phyloP scores from a whole-genome alignment of 2,888 invertebrate genomes.

The Cecidostiba fungosa region DNA sequence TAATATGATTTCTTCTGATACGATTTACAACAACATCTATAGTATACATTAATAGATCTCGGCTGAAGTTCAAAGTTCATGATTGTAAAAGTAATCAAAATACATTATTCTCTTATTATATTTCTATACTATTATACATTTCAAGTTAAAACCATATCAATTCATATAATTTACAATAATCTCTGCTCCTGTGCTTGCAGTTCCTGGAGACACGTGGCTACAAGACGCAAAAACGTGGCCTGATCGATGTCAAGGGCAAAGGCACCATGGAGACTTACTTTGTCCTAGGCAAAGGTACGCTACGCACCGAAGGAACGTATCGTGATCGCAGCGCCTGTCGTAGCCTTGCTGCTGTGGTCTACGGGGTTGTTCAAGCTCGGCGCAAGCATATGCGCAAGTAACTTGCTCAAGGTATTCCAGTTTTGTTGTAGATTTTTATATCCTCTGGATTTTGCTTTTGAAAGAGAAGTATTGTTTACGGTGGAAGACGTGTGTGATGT shows the following conservation, averaged over 20 bases:
- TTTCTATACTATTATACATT: not conserved
- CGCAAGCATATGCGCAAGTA: conserved; percentile 83
- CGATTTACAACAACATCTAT: no score
- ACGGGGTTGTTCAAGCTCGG: conserved; percentile 92
- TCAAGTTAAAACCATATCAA: not conserved
- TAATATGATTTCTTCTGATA: no score
- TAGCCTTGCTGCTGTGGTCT: conserved; percentile 93
- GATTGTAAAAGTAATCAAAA: no score
- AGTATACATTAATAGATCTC: no score
- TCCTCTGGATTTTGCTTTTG: no score
- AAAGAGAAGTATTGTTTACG: no score
- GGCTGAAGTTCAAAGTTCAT: no score
- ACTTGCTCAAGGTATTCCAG: conserved; percentile 61
- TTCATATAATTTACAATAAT: not conserved
- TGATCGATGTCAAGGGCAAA: conserved; percentile 96
- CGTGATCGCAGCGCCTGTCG: conserved; percentile 88
- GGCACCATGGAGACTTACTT: conserved; percentile 98
- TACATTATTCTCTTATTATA: not conserved
- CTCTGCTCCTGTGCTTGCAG: conserved; percentile 80
- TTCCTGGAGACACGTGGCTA: conserved; percentile 88
- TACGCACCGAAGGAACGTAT: conserved; percentile 83
- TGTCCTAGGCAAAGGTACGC: conserved; percentile 86
- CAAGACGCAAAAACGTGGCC: conserved; percentile 89
- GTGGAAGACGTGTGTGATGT: no score
- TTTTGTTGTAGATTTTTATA: conserved; percentile 1